A percentile compares a stretch with the other conserved stretches of the same genome.
Evolutionary conservation across 2,797 vertebrate species (phyloP).

Genomic region (Clarias fuscus): DNA sequence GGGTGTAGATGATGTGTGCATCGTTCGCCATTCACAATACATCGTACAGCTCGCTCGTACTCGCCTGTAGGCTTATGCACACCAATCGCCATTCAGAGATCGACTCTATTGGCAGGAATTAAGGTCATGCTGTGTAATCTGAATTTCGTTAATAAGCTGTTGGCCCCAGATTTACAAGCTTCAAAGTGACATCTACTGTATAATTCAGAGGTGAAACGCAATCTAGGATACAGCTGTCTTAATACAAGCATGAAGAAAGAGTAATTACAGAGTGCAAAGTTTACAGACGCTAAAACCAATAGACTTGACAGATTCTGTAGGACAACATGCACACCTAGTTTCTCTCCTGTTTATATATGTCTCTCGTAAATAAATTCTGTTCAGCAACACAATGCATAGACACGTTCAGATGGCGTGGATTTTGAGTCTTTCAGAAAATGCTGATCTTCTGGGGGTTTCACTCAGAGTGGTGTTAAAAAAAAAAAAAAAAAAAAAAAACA

Average conservation of each 20-base stretch:
- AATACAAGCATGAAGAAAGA: not conserved
- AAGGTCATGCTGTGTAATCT: slow-evolving; percentile 16
- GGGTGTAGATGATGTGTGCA: not conserved
- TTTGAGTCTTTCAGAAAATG: not conserved
- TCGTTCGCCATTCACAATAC: not conserved
- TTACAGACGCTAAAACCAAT: not conserved
- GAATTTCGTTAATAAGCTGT: slow-evolving; percentile 20
- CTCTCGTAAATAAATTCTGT: too few relatives aligned
- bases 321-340: not conserved
- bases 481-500: not conserved
- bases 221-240: not conserved
- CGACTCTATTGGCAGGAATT: slow-evolving; percentile 10
- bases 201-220: slow-evolving; percentile 29
- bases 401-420: not conserved
- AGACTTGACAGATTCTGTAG: not conserved
- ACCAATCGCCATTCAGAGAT: slow-evolving; percentile 2
- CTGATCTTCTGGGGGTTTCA: not conserved
- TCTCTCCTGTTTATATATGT: not conserved
- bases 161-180: not conserved
- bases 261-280: not conserved
- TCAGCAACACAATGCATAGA: not conserved
- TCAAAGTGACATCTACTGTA: not conserved
- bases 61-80: not conserved
- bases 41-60: not conserved
- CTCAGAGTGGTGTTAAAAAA: not conserved